Base-by-base conservation (phyloP, 2,888 invertebrate genomes). In the Euplagia quadripunctaria region DNA sequence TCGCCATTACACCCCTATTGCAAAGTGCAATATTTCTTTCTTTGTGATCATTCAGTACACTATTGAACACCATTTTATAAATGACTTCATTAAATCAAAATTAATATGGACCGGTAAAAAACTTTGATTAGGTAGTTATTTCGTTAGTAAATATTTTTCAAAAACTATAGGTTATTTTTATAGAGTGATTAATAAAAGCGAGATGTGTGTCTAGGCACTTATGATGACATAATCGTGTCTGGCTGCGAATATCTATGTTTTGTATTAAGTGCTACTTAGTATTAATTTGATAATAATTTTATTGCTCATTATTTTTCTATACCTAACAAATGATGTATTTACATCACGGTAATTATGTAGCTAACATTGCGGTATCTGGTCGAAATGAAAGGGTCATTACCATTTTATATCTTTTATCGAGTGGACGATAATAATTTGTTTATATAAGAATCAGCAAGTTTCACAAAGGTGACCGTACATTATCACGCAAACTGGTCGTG, bases 361-460 rank as follows among this genome's bases (percentile, higher is more conserved):
- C 31, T 31, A 83, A 72, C 75, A 31, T 49, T 43, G n/a, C 70
- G 74, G 70, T 79, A 74, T 81, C 74, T 70, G 69, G 68, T 72
- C 63, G 31, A 78, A 81, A 78, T 76, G 79, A 75, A 75, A 67
- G 74, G 82, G 85, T 84, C 84, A 82, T 79, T 84, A 79, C 79
- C 85, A 80, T 77, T 78, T 55, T 75, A 74, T 75, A 72, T 58
- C 68, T 80, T 74, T 82, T 85, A 82, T 80, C 82, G n/a, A 52
- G 46, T 72, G 4, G 63, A 61, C 63, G 82, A 83, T 84, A 80
- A 77, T 63, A 70, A 81, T 84, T 79, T 74, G 74, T 74, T 79
- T 78, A 64, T 72, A 73, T 64, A 58, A 74, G 74, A 79, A 76
- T 73, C 73, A 75, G 70, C n/a, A 52, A 68, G 72, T 73, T 74